Base-by-base conservation (phyloP, 2,888 invertebrate species). In the Ornithoptera alexandrae region DNA sequence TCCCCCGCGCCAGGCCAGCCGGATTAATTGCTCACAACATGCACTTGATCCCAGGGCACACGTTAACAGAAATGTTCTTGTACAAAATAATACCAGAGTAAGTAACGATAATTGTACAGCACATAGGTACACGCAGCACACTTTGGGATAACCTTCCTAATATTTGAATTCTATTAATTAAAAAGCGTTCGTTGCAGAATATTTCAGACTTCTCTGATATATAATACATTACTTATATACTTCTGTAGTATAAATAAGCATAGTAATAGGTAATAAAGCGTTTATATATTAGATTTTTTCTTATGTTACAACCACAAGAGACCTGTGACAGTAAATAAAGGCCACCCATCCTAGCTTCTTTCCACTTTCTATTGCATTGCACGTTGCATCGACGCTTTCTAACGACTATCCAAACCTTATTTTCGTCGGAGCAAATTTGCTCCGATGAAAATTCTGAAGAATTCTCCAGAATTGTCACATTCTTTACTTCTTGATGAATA, bases 21-120 rank as follows among this genome's bases (percentile, higher is more conserved):
- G 84, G 84, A 88, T 91, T 91, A 91, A 92, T 91, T 92, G 91
- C 88, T 82, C 82, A 79, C 82, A 83, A 84, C 80, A 82, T 86
- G 86, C 85, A 85, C 83, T 81, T 81, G 76, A 75, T 91, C 91
- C 92, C 92, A 75, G 76, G 90, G 77, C 87, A 83, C 88, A 79
- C 89, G 88, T 91, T 92, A 90, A 82, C 83, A 74, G 79, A 84
- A 81, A 81, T 79, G 84, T 82, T 84, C 77, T 80, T 78, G 83
- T 85, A 85, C 87, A 85, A 88, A 89, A 89, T 89, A 90, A 87
- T 84, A 84, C 84, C 82, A 60, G 30, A 53, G 57, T 85, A 87
- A 89, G 71, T 88, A 88, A 81, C 84, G 81, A 86, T 89, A 87
- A 89, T 88, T 85, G 85, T 80, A 57, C 77, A 71, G 72, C 72